Base-by-base conservation (phyloP, 2,797 vertebrate species). In the Aselliscus stoliczkanus region DNA sequence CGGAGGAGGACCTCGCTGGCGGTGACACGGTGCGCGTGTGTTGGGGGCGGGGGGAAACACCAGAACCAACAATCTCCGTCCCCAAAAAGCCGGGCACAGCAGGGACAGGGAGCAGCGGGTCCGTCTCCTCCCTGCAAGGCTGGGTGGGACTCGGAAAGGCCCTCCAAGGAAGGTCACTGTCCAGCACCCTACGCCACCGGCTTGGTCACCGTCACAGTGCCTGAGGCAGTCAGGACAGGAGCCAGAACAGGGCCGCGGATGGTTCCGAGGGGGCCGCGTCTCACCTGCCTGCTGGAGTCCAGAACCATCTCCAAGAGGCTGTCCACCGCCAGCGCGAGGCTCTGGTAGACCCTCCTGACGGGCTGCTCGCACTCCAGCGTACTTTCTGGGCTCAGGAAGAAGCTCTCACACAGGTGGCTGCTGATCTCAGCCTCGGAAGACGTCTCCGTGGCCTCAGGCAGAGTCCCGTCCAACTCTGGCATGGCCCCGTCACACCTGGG, bases 341-440 rank as follows among this genome's bases (percentile, higher is more conserved):
- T 98, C 91, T 90, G 98, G 92, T 98, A 99, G 31, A 99, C 98
- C 54, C 97, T 99, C 75, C 99, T 96, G 39, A 99, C 96, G 0
- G 98, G 97, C 82, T 99, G 99, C 97, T 99, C 99, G 81, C 98
- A 99, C 67, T 98, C 99, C 82, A 98, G 97, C 0, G 96, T 98
- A 92, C 99, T 84, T 42, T 99, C 99, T 0, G 99, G 99, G 92
- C 99, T 99, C 65, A 97, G 92, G 75, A 99, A 98, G 95, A 99
- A 96, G 95, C 99, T 99, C 97, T 99, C 99, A 89, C 99, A 99
- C 42, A 99, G 98, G 64, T 99, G 97, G 15, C 99, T 99, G 79
- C 99, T 99, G 87, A 99, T 92, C 72, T 99, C 99, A 1, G 98
- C 92, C 90, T 93, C 73, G 0, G 97, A 97, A 56, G 6, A 98